Evolutionary conservation across 2,888 invertebrate species (phyloP).

Genomic region (Dorcus parallelipipedus): DNA sequence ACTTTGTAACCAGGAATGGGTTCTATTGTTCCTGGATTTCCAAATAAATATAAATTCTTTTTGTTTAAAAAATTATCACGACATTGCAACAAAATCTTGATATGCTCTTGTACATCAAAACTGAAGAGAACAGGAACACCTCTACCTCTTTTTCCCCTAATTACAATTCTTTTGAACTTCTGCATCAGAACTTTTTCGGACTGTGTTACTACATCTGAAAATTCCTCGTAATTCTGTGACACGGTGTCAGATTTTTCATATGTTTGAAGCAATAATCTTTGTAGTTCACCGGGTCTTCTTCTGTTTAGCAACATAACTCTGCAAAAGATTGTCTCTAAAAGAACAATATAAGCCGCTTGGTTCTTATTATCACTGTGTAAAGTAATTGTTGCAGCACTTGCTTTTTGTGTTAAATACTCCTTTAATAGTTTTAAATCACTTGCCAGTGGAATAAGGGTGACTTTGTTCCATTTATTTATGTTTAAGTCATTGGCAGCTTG

Average conservation of each 20-base stretch:
- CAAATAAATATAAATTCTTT: slow-evolving; percentile 14
- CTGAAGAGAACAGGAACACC: slow-evolving; percentile 18
- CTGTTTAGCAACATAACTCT: slow-evolving; percentile 18
- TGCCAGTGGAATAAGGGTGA: slow-evolving; percentile 19
- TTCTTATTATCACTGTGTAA: slow-evolving; percentile 1
- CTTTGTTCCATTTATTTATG: slow-evolving; percentile 19
- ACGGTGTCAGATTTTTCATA: not conserved
- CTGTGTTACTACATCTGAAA: not conserved
- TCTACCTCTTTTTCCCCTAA: slow-evolving; percentile 11
- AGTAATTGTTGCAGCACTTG: not conserved
- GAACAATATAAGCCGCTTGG: slow-evolving; percentile 8
- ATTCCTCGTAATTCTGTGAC: slow-evolving; percentile 12
- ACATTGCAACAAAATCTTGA: slow-evolving; percentile 5
- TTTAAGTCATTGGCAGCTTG: slow-evolving; percentile 18
- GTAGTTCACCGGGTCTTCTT: slow-evolving; percentile 20
- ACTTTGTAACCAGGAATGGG: slow-evolving; percentile 28
- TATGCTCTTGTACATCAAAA: slow-evolving; percentile 13
- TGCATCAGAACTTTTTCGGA: slow-evolving; percentile 9
- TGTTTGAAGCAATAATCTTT: slow-evolving; percentile 12
- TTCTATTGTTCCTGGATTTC: slow-evolving; percentile 6
- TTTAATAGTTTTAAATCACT: slow-evolving; percentile 18
- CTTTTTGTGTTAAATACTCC: slow-evolving; percentile 11
- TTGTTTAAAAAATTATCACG: slow-evolving; percentile 1
- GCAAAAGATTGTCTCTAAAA: slow-evolving; percentile 21
- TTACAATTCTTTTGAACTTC: slow-evolving; percentile 12